These are phyloP conservation scores for Cordilura impudica DNA, from an alignment of 2,888 invertebrate species.

Conservation along the genomic window DNA sequence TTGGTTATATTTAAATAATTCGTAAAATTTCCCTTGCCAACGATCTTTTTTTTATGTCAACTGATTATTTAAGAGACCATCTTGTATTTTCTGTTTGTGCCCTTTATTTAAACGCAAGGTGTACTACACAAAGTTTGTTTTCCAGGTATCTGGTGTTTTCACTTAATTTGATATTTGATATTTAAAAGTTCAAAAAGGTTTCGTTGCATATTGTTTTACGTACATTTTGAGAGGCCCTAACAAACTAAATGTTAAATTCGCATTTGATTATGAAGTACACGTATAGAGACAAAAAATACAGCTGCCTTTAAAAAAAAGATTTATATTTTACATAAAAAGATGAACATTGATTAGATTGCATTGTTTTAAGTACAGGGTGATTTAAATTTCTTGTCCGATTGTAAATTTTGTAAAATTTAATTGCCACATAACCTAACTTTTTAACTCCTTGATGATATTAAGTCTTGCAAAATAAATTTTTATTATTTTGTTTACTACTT, in stretches of 20 bases:
- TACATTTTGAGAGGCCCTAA: not conserved
- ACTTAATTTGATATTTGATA: constrained; percentile 56
- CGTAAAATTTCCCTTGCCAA: constrained; percentile 6
- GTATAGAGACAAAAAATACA: no score
- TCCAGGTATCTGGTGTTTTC: constrained; percentile 54
- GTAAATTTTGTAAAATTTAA: not conserved
- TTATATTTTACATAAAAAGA: no score
- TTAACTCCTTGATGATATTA: not conserved
- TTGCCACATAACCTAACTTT: not conserved
- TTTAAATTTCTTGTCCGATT: no score
- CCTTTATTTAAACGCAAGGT: constrained; percentile 28
- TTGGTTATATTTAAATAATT: constrained; percentile 18
- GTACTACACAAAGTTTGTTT: constrained; percentile 22
- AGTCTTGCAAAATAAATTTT: constrained; percentile 9
- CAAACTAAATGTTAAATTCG: no score
- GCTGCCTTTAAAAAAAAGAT: no score
- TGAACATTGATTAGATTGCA: no score
- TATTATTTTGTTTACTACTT: not conserved
- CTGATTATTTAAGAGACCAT: constrained; percentile 21
- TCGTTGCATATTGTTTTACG: not conserved
- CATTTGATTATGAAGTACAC: no score
- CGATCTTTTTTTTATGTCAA: constrained; percentile 13
- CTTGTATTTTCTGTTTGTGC: constrained; percentile 17
- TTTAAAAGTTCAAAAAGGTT: constrained; percentile 25
- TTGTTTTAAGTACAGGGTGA: no score